These are phyloP conservation scores for Corythaixoides concolor DNA, from an alignment of 2,113 vertebrate genomes.

Conservation along the genomic window DNA sequence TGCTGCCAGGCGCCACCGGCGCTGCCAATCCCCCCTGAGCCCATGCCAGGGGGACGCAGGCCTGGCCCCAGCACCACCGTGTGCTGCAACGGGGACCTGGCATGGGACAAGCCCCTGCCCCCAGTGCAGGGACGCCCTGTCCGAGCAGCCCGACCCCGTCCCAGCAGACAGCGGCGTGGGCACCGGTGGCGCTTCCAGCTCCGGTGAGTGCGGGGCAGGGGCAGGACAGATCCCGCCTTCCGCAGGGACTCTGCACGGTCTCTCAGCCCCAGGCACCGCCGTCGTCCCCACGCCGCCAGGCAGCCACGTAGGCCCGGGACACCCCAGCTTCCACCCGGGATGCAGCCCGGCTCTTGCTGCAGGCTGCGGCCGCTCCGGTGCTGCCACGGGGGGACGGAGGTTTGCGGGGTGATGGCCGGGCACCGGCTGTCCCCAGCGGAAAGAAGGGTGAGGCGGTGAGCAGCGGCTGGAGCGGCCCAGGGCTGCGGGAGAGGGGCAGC, in stretches of 20 bases:
- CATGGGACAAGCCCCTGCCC: rapidly evolving
- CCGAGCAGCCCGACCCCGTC: not conserved
- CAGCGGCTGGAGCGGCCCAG: not conserved
- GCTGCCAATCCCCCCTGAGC: not conserved
- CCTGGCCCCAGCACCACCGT: not conserved
- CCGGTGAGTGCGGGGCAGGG: conserved; percentile 7
- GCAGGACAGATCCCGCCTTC: not conserved
- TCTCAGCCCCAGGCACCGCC: not conserved
- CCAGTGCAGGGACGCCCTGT: rapidly evolving
- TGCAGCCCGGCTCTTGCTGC: not conserved
- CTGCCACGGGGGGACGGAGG: not conserved
- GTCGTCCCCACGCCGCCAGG: not conserved
- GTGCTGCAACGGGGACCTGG: not conserved
- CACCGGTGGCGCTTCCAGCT: not conserved
- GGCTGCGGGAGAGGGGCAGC: not conserved
- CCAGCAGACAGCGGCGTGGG: not conserved
- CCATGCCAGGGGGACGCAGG: not conserved
- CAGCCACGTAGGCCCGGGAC: not conserved
- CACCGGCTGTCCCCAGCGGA: not conserved
- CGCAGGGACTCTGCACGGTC: not conserved
- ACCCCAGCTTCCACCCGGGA: not conserved
- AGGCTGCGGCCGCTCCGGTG: not conserved
- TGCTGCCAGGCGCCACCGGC: not conserved
- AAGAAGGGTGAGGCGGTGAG: not conserved
- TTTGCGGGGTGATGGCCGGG: not conserved